Base-by-base conservation (phyloP, 2,888 invertebrate genomes). In the Cataglyphis rosenhaueri region DNA sequence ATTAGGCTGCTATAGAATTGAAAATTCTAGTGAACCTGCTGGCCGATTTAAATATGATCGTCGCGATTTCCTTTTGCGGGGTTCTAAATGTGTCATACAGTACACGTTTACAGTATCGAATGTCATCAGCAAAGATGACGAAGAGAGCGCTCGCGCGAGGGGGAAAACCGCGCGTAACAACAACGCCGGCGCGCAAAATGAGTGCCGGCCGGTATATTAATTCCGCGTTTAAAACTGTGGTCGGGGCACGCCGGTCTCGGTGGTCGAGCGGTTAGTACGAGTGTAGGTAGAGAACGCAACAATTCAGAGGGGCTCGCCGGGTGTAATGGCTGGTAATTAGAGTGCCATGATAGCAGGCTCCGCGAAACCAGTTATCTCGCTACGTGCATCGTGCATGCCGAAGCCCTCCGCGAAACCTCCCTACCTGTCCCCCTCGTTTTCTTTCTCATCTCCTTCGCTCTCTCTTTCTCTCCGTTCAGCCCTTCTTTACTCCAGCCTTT, bases 261-360 rank as follows among this genome's bases (percentile, higher is more conserved):
- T 92, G 91, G 92, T 91, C 92, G 91, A 91, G 90, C 88, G 89
- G 90, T 89, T 90, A 92, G 91, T 92, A 92, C 88, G 90, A 91
- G 90, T 89, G 91, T 91, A 92, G 91, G 90, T 87, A 91, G 90
- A 91, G 92, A 93, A 92, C 91, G 92, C 92, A 93, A 92, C 93
- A 92, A 92, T 93, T 93, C 93, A 92, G 91, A 92, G 93, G 91
- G 92, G 91, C 91, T 92, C 91, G 91, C 91, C 89, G 92, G 90
- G 91, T 92, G 92, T 93, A 93, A 93, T 93, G 93, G 92, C 91
- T 93, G 93, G 93, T 93, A 93, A 93, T 93, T 93, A 93, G 93
- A 93, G 93, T 92, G 92, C 91, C 93, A 92, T 93, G 93, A 93
- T 93, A 93, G 92, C 91, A 93, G 93, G 92, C 92, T 92, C 91